Percentiles rank a stretch among this genome's conserved stretches.
These are phyloP conservation scores for Tadarida brasiliensis DNA, from an alignment of 2,797 vertebrate species.

Conservation along the genomic window DNA sequence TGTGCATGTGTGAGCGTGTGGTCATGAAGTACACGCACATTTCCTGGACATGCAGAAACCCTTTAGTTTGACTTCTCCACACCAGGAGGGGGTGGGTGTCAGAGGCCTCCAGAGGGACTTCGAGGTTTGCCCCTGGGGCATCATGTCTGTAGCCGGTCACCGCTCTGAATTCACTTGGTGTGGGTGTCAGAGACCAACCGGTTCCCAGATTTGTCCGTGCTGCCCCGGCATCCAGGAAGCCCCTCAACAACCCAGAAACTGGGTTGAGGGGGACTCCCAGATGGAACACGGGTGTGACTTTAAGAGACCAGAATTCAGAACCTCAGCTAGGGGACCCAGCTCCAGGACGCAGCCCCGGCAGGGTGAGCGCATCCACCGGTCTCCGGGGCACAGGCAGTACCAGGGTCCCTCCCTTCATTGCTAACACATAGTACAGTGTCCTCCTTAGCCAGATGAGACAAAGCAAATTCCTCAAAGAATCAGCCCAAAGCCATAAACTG, in stretches of 20 bases:
- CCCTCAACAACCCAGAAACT: slow-evolving; percentile 78
- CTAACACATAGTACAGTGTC: not conserved
- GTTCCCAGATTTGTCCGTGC: slow-evolving; percentile 57
- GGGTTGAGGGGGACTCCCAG: not conserved
- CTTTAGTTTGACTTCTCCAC: not conserved
- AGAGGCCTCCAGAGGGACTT: not conserved
- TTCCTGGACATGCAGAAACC: too few species aligned
- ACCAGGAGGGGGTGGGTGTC: accelerated
- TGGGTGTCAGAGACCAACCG: not conserved
- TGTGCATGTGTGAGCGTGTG: not conserved
- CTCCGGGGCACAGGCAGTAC: not conserved
- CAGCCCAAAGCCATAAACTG: slow-evolving; percentile 35
- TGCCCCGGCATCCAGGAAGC: slow-evolving; percentile 72
- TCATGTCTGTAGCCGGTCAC: accelerated
- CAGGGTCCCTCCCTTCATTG: accelerated
- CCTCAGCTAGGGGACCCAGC: not conserved
- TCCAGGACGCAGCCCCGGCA: not conserved
- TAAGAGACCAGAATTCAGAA: not conserved
- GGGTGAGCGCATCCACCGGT: not conserved
- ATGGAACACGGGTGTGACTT: slow-evolving; percentile 61
- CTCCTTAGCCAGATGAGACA: not conserved
- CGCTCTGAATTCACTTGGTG: accelerated
- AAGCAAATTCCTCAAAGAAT: slow-evolving; percentile 40
- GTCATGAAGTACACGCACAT: not conserved
- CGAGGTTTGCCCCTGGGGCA: accelerated